Evolutionary conservation across 2,797 vertebrate genomes (phyloP).

Genomic region (Anisognathus igniventris): DNA sequence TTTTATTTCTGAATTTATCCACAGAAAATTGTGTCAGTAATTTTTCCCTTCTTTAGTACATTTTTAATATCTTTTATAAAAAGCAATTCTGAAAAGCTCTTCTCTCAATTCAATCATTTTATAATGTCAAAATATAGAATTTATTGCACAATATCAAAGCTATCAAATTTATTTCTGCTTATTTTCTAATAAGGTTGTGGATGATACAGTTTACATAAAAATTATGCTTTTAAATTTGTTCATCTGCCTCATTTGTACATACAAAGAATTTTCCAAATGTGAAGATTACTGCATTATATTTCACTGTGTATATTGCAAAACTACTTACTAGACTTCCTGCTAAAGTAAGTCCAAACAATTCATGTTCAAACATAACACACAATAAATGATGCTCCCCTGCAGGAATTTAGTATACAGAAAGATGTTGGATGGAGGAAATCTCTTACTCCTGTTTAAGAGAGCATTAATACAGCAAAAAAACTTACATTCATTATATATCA

Average conservation of each 20-base stretch:
- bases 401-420: neutral
- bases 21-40: neutral
- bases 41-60: neutral
- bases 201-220: neutral
- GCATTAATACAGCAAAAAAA: neutral
- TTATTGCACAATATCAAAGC: neutral
- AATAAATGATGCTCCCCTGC: fast-evolving
- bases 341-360: neutral
- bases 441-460: neutral
- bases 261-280: neutral
- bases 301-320: neutral
- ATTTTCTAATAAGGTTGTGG: neutral
- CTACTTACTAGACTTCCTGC: neutral
- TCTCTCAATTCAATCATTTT: neutral
- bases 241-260: neutral
- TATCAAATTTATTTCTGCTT: neutral
- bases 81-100: neutral
- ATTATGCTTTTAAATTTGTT: neutral
- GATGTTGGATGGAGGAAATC: neutral
- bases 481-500: neutral
- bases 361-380: neutral
- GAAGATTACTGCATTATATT: neutral
- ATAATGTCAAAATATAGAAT: neutral
- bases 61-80: neutral
- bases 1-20: slow-evolving; percentile 15